Conservation (phyloP, 2,888 invertebrate genomes). For the Dione juno region DNA sequence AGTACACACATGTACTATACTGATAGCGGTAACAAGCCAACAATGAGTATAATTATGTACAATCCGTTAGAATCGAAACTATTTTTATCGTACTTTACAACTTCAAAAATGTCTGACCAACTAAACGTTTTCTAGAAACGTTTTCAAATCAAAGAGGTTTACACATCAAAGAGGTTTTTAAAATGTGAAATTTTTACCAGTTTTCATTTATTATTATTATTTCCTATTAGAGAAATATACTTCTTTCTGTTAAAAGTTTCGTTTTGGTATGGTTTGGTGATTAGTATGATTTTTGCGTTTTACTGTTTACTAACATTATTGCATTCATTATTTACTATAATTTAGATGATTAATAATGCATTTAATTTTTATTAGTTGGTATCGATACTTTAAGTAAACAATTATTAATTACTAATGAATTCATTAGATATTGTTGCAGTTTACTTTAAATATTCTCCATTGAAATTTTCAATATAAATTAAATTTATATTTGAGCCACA, state of each 20-base stretch:
- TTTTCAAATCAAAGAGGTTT: neutral
- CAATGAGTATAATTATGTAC: conserved; percentile 35
- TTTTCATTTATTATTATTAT: neutral
- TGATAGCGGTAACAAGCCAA: conserved; percentile 34
- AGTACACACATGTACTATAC: conserved; percentile 29
- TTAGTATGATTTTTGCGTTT: neutral
- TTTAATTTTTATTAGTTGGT: neutral
- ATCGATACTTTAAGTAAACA: neutral
- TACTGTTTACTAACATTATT: neutral
- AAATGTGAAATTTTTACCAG: neutral
- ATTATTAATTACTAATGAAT: no score
- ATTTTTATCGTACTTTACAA: conserved; percentile 18
- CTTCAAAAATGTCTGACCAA: neutral
- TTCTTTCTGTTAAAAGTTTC: neutral
- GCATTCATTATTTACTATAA: neutral
- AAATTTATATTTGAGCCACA: no score
- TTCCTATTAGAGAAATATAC: no score
- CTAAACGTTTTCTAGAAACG: neutral
- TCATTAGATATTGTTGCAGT: neutral
- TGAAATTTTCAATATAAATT: neutral
- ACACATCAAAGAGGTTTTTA: neutral
- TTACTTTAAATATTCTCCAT: neutral
- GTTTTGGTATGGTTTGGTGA: neutral
- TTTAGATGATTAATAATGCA: neutral
- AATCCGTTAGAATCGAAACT: conserved; percentile 24